Percentiles rank a stretch among this genome's conserved stretches.
Conservation (phyloP, 2,797 vertebrate genomes). For the Epinephelus awoara region DNA sequence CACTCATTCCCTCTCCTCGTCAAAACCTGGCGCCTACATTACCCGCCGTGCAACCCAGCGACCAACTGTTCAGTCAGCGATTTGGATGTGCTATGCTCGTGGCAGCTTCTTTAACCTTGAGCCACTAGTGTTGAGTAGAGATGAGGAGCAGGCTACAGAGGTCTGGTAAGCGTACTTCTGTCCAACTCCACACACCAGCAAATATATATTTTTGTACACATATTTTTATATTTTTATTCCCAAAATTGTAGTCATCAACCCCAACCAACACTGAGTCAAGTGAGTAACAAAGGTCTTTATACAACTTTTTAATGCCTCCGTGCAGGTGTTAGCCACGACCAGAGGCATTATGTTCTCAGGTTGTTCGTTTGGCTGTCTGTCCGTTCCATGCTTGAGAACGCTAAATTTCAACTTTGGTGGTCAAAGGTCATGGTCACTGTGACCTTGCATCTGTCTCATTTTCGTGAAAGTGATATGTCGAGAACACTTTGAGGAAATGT, state of each 20-base stretch:
- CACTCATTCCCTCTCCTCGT: neutral
- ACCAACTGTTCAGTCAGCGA: neutral
- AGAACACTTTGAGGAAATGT: too few relatives aligned
- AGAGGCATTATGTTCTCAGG: too few relatives aligned
- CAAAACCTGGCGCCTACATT: neutral
- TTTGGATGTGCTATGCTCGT: neutral
- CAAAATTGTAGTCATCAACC: neutral
- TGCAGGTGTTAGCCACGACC: too few relatives aligned
- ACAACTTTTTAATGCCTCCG: neutral
- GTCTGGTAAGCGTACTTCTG: neutral
- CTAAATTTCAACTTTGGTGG: too few relatives aligned
- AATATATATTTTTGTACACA: too few relatives aligned
- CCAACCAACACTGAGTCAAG: too few relatives aligned
- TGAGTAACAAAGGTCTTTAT: neutral
- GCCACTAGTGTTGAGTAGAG: neutral
- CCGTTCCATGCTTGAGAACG: too few relatives aligned
- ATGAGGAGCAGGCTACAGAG: neutral
- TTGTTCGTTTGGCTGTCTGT: too few relatives aligned
- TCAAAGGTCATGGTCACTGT: too few relatives aligned
- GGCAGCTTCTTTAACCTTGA: neutral
- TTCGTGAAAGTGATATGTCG: too few relatives aligned
- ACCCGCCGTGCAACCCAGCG: neutral
- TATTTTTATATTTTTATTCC: neutral
- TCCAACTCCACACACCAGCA: neutral
- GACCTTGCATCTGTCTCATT: too few relatives aligned